A percentile compares a stretch with the other conserved stretches of the same genome.
phyloP scores from a whole-genome alignment of 2,113 vertebrate genomes.

The Xenopus laevis region DNA sequence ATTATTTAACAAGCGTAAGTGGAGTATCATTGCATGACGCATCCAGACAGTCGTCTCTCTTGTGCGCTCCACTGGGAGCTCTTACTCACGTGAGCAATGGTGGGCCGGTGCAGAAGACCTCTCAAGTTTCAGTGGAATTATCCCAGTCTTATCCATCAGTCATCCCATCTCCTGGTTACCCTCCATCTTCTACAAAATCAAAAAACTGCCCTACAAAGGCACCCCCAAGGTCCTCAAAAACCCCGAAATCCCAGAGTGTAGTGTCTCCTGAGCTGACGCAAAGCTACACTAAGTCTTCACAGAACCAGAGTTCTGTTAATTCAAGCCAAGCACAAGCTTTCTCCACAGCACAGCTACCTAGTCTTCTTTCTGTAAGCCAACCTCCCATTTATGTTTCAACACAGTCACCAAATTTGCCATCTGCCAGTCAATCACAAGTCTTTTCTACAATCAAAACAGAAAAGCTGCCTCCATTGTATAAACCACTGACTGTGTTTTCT shows the following conservation, averaged over 20 bases:
- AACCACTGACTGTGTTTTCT: conserved; percentile 80
- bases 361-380: conserved; percentile 81
- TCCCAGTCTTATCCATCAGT: conserved; percentile 78
- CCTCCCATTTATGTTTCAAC: conserved; percentile 81
- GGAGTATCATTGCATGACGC: conserved; percentile 84
- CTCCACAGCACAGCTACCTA: conserved; percentile 82
- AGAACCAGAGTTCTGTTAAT: conserved; percentile 87
- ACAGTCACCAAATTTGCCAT: conserved; percentile 73
- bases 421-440: conserved; percentile 79
- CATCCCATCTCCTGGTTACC: conserved; percentile 74
- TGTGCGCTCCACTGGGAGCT: conserved; percentile 80
- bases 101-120: conserved; percentile 78
- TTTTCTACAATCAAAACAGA: conserved; percentile 78
- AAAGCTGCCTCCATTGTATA: conserved; percentile 85
- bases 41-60: conserved; percentile 74
- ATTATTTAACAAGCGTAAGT: conserved; percentile 75
- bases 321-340: conserved; percentile 87
- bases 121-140: conserved; percentile 73
- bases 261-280: conserved; percentile 77
- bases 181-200: conserved; percentile 72
- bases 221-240: conserved; percentile 69
- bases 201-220: conserved; percentile 81
- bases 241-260: conserved; percentile 74
- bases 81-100: conserved; percentile 81
- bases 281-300: conserved; percentile 80